A percentile compares a stretch with the other conserved stretches of the same genome.
phyloP scores from a whole-genome alignment of 2,797 vertebrate species.

The Chanos chanos region DNA sequence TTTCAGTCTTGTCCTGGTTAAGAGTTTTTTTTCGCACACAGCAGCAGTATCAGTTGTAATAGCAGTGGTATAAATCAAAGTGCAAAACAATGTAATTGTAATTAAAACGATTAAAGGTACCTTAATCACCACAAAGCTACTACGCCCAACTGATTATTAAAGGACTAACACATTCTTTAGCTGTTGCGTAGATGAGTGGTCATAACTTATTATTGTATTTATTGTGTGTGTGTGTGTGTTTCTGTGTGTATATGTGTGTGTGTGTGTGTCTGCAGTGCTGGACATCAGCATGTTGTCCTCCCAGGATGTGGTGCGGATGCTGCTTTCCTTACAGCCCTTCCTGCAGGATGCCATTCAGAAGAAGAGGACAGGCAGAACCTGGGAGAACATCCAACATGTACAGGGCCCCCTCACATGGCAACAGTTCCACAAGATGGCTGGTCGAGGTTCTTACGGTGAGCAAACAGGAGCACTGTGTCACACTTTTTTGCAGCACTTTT shows the following conservation, averaged over 20 bases:
- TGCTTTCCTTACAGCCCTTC: conserved; percentile 94
- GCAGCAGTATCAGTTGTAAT: too few species aligned
- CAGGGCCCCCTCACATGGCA: conserved; percentile 98
- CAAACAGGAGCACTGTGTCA: background rate
- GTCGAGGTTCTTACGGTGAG: conserved; percentile 94
- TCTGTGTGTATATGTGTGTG: conserved; percentile 25
- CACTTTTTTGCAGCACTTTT: too few species aligned
- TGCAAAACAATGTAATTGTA: too few species aligned
- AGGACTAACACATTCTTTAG: too few species aligned
- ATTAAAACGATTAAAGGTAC: too few species aligned
- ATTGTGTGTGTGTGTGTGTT: conserved; percentile 7
- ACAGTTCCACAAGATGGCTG: conserved; percentile 98
- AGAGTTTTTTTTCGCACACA: too few species aligned
- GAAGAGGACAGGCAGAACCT: conserved; percentile 92
- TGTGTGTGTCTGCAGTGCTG: conserved; percentile 72
- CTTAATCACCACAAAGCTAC: too few species aligned
- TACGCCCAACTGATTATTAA: too few species aligned
- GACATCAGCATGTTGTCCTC: conserved; percentile 95
- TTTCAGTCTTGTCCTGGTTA: too few species aligned
- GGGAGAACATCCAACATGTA: conserved; percentile 98
- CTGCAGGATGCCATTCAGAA: conserved; percentile 98
- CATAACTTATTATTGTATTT: background rate
- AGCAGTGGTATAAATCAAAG: too few species aligned
- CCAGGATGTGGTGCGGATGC: conserved; percentile 95
- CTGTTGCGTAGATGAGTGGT: too few species aligned